Evolutionary conservation across 2,888 invertebrate genomes (phyloP), one percentile per base, ranked within the genome.

Genomic region (Campopleginae sp.): DNA sequence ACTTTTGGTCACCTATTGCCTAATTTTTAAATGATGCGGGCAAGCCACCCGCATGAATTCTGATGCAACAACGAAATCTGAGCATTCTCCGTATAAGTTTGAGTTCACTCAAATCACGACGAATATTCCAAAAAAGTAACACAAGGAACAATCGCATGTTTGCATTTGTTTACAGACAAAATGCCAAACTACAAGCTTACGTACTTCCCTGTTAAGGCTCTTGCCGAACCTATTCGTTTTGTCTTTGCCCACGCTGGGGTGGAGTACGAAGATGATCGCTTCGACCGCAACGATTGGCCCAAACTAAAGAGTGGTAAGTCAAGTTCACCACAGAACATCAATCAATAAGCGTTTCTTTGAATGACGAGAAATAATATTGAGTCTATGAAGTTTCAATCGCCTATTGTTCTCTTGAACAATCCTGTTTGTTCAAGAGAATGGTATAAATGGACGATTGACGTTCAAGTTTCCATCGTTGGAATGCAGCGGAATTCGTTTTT

Each of bases 181-280:
- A 91, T 91, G 91, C 75, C 91, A 58, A 90, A 68, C 19, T 94
- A 94, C 89, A 94, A 93, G 84, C 87, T 94, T 27, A 94, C 91
- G 17, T 94, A 94, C 85, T 94, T 94, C 86, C 92, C 94, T 75
- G 65, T 93, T 27, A 93, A 92, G 85, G 94, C 94, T 46, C 89
- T 94, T 54, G 94, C 90, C 8, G 94, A 94, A 84, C 91, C 94
- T 17, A 90, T 94, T 46, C 90, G 94, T 12, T 92, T 90, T 74
- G 77, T 94, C 31, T 86, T 94, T 46, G 89, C 89, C 48, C 92
- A 94, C 48, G 91, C 89, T n/a, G 93, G 92, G 7, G 89, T 91
- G 46, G 91, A 92, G n/a, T 94, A 93, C 86, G 94, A 94, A 80
- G 94, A 94, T 85, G 86, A 89, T n/a, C 90, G 94, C 80, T 33